Evolutionary conservation across 2,888 invertebrate species (phyloP).

Genomic region (Chelonus formosanus): DNA sequence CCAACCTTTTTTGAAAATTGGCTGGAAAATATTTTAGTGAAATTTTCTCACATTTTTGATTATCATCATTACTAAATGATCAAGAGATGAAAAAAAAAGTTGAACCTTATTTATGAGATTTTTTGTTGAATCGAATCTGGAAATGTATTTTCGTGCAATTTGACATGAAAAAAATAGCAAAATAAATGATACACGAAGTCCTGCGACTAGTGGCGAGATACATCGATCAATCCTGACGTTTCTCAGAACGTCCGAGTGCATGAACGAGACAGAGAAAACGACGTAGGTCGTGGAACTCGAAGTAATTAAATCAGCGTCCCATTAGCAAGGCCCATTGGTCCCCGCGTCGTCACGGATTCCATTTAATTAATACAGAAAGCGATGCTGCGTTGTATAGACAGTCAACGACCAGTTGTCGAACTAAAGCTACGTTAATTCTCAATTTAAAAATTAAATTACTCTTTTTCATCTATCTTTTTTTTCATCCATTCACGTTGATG

Average conservation of each 20-base stretch:
- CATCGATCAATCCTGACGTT: constrained; percentile 30
- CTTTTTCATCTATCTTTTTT: constrained; percentile 4
- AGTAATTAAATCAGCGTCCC: constrained; percentile 57
- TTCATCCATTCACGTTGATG: not conserved
- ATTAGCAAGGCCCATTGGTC: constrained; percentile 53
- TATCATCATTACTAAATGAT: no score
- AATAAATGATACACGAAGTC: no score
- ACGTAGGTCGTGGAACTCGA: constrained; percentile 46
- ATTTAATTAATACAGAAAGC: constrained; percentile 57
- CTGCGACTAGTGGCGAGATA: not conserved
- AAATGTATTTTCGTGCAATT: no score
- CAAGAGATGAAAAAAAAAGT: no score
- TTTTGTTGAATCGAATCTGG: no score
- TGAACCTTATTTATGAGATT: no score
- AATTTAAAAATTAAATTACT: constrained; percentile 44
- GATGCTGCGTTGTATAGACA: constrained; percentile 44
- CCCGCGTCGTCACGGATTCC: constrained; percentile 53
- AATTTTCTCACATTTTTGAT: no score
- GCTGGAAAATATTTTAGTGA: no score
- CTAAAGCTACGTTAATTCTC: constrained; percentile 42
- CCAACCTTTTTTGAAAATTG: no score
- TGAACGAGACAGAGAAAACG: constrained; percentile 26
- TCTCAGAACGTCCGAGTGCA: not conserved
- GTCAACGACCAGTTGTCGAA: constrained; percentile 42
- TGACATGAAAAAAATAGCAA: no score